Percentiles rank a stretch among this genome's conserved stretches.
Conservation (phyloP, 35 echinoderm and acorn worm genomes). For the Heliocidaris erythrogramma region DNA sequence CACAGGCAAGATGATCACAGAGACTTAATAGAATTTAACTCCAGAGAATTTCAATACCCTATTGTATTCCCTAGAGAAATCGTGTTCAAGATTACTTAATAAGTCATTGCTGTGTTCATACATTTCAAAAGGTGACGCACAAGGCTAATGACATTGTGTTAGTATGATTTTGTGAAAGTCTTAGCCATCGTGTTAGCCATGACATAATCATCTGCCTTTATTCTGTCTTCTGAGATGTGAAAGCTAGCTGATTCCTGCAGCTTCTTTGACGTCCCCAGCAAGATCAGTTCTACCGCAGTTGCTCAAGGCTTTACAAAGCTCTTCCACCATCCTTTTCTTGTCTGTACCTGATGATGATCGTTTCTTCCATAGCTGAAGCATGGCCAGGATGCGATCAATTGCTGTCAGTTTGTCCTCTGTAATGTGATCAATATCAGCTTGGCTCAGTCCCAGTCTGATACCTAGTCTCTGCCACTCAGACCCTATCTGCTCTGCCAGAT, state of each 20-base stretch:
- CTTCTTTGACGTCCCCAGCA: background rate
- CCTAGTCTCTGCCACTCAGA: background rate
- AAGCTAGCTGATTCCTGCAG: background rate
- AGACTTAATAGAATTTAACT: too few species aligned
- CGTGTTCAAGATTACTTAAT: too few species aligned
- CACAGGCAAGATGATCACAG: too few species aligned
- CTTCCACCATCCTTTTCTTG: background rate
- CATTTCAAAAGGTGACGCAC: too few species aligned
- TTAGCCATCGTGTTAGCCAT: too few species aligned
- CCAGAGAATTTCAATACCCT: too few species aligned
- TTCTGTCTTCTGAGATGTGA: background rate
- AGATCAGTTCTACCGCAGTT: background rate
- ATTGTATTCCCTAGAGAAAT: too few species aligned
- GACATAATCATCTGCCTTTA: too few species aligned
- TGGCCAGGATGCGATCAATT: slow-evolving; percentile 2
- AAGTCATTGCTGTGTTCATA: too few species aligned
- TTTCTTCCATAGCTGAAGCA: background rate
- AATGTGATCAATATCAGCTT: slow-evolving; percentile 35
- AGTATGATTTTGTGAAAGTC: too few species aligned
- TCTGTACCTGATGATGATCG: background rate
- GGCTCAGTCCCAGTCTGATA: background rate
- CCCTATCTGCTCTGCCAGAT: slow-evolving; percentile 20
- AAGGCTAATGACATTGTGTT: too few species aligned
- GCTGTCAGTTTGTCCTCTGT: background rate
- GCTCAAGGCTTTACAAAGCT: background rate